Evolutionary conservation across 2,797 vertebrate genomes (phyloP).

Genomic region (Nannoperca obscura): DNA sequence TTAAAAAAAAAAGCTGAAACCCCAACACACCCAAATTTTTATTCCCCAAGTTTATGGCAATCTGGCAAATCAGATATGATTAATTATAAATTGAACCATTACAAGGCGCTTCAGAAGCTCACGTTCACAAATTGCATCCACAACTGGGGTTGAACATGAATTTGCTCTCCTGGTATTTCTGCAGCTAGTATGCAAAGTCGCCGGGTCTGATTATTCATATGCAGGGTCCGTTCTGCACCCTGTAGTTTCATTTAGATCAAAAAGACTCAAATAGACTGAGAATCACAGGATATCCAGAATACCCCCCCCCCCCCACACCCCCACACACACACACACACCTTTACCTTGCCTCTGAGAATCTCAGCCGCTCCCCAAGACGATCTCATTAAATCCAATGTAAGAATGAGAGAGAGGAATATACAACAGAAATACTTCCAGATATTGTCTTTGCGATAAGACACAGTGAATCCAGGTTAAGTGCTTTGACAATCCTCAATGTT

Average conservation of each 20-base stretch:
- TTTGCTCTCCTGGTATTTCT: constrained; percentile 75
- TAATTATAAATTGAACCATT: constrained; percentile 90
- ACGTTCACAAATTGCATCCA: constrained; percentile 79
- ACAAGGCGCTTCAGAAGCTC: constrained; percentile 76
- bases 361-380: constrained; percentile 61
- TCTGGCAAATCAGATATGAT: constrained; percentile 96
- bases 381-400: constrained; percentile 79
- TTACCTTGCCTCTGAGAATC: constrained; percentile 75
- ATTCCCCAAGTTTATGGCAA: constrained; percentile 90
- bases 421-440: constrained; percentile 50
- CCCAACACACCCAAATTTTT: constrained; percentile 89
- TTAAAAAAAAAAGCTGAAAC: constrained; percentile 67
- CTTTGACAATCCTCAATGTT: constrained; percentile 46
- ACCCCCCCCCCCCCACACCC: constrained; percentile 26
- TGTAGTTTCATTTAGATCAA: constrained; percentile 84
- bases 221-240: constrained; percentile 72
- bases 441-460: constrained; percentile 43
- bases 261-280: constrained; percentile 80
- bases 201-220: constrained; percentile 79
- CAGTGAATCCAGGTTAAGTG: constrained; percentile 55
- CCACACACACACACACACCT: constrained; percentile 18
- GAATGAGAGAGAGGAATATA: constrained; percentile 55
- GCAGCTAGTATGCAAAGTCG: constrained; percentile 60
- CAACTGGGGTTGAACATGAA: constrained; percentile 73
- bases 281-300: constrained; percentile 80